phyloP scores from a whole-genome alignment of 2,888 invertebrate species.

The Glyphotaelius pellucidus region DNA sequence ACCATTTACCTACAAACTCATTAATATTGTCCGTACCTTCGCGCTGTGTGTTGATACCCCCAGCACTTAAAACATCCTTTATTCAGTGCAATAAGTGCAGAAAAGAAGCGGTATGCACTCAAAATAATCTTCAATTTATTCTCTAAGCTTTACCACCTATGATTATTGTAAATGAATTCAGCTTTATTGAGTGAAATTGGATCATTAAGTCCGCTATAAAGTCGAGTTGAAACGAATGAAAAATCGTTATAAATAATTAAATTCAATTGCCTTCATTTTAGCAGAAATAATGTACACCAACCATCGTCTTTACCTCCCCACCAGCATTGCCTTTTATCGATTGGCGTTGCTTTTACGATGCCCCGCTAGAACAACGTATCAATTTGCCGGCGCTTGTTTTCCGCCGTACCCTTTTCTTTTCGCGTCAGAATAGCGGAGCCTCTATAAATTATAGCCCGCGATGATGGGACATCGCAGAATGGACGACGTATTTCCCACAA shows the following conservation, averaged over 20 bases:
- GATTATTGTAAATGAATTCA: background rate
- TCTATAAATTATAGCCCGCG: constrained; percentile 37
- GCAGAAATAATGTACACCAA: background rate
- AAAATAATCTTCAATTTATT: too few relatives aligned
- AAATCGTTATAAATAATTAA: background rate
- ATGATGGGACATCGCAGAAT: constrained; percentile 18
- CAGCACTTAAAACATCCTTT: background rate
- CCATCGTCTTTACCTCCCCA: background rate
- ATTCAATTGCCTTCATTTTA: background rate
- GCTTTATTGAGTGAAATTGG: background rate
- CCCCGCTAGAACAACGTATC: background rate
- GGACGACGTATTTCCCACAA: constrained; percentile 39
- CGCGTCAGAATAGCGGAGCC: constrained; percentile 24
- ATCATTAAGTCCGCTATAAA: background rate
- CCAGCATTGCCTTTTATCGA: constrained; percentile 10
- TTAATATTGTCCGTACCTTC: too few relatives aligned
- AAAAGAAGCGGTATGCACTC: background rate
- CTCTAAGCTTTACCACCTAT: too few relatives aligned
- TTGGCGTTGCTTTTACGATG: background rate
- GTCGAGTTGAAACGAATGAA: background rate
- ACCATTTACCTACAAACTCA: too few relatives aligned
- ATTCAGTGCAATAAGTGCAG: background rate
- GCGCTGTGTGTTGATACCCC: too few relatives aligned
- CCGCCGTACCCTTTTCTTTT: background rate
- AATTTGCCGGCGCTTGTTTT: constrained; percentile 22